Conservation (phyloP, 1,140 invertebrate species). For the Charaxes varanes region DNA sequence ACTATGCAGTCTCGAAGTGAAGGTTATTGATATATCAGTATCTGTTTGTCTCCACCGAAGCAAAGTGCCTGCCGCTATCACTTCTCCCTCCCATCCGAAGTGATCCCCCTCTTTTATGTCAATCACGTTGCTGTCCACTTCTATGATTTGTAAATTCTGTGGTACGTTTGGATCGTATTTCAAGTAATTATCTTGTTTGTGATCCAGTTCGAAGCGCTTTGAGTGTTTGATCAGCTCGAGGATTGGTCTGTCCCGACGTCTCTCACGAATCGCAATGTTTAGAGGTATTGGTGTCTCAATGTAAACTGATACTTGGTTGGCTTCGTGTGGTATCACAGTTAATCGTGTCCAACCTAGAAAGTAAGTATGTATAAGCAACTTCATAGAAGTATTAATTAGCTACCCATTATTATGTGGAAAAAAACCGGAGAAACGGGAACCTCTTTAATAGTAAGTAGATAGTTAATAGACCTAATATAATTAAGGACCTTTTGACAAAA, state of each 20-base stretch:
- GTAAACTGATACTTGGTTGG: constrained; percentile 47
- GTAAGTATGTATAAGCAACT: too few relatives aligned
- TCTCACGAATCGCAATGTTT: constrained; percentile 47
- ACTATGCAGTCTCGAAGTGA: constrained; percentile 42
- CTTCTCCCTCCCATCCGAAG: constrained; percentile 41
- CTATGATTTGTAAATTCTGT: constrained; percentile 57
- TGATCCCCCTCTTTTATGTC: constrained; percentile 50
- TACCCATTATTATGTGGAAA: too few relatives aligned
- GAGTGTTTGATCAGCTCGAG: constrained; percentile 54
- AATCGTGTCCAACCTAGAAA: constrained; percentile 56
- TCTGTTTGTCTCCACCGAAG: constrained; percentile 51
- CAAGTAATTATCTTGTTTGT: constrained; percentile 45
- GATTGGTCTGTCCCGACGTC: constrained; percentile 43
- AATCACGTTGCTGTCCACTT: constrained; percentile 58
- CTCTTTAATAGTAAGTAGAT: too few relatives aligned
- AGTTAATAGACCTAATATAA: too few relatives aligned
- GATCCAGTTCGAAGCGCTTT: constrained; percentile 37
- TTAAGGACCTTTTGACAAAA: too few relatives aligned
- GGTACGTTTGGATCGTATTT: constrained; percentile 62
- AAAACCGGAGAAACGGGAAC: too few relatives aligned
- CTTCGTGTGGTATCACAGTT: constrained; percentile 57
- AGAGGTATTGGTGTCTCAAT: constrained; percentile 44
- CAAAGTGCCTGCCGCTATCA: constrained; percentile 46
- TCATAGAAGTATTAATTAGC: too few relatives aligned
- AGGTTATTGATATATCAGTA: constrained; percentile 42